Conservation (phyloP, 1,140 invertebrate genomes). For the Oncopodura yosiiana region DNA sequence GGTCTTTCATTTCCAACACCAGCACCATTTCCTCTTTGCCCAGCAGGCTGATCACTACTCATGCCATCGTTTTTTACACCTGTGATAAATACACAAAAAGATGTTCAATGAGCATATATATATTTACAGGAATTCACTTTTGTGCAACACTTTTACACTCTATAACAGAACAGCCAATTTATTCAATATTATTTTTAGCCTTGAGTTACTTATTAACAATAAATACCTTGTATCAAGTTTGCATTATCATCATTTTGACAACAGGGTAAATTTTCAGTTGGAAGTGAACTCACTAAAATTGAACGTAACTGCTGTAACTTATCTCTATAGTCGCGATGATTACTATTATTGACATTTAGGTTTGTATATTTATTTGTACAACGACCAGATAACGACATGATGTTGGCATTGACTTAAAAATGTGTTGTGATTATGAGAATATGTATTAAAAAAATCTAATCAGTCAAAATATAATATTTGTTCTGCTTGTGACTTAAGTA, state of each 20-base stretch:
- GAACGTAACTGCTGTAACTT: slow-evolving; percentile 15
- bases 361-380: too few species aligned
- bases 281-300: slow-evolving; percentile 15
- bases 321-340: too few species aligned
- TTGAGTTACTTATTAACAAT: not conserved
- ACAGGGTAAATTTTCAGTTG: slow-evolving; percentile 15
- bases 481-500: too few species aligned
- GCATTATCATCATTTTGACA: not conserved
- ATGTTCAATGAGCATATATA: not conserved
- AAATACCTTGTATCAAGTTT: not conserved
- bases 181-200: not conserved
- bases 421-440: too few species aligned
- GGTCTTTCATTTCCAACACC: not conserved
- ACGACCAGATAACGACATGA: too few species aligned
- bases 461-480: too few species aligned
- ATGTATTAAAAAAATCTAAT: too few species aligned
- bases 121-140: not conserved
- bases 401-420: too few species aligned
- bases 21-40: not conserved
- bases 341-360: too few species aligned
- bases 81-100: slow-evolving; percentile 8
- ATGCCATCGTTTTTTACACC: slow-evolving; percentile 32
- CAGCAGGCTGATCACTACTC: slow-evolving; percentile 10
- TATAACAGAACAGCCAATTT: slow-evolving; percentile 1
- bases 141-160: not conserved